Conservation (phyloP, 1,140 invertebrate species). For the Polyergus mexicanus region DNA sequence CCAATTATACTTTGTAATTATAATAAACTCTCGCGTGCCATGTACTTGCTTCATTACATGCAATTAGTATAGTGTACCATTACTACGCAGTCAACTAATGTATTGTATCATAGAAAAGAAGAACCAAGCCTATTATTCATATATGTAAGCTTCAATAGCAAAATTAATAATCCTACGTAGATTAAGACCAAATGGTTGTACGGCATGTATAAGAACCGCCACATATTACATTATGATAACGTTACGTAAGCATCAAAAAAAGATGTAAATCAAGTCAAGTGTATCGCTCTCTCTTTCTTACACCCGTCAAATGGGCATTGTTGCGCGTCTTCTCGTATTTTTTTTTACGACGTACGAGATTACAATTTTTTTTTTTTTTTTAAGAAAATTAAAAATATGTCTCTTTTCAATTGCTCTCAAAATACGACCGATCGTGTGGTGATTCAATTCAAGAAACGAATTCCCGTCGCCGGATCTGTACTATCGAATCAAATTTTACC, state of each 20-base stretch:
- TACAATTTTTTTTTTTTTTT: too few relatives aligned
- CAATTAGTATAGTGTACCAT: slow-evolving; percentile 73
- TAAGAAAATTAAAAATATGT: slow-evolving; percentile 29
- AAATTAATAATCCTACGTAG: slow-evolving; percentile 48
- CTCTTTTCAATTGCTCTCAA: slow-evolving; percentile 4
- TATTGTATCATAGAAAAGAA: slow-evolving; percentile 67
- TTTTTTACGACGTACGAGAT: neutral
- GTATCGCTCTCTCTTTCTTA: slow-evolving; percentile 30
- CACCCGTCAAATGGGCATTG: slow-evolving; percentile 67
- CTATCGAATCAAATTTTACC: slow-evolving; percentile 82
- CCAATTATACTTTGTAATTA: slow-evolving; percentile 62
- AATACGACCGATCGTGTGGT: slow-evolving; percentile 6
- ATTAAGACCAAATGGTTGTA: slow-evolving; percentile 31
- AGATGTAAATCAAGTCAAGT: slow-evolving; percentile 16
- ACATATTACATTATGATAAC: slow-evolving; percentile 32
- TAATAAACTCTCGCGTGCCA: slow-evolving; percentile 71
- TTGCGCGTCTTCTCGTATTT: slow-evolving; percentile 44
- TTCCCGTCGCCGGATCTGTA: slow-evolving; percentile 50
- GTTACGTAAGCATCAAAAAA: slow-evolving; percentile 33
- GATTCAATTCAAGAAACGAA: slow-evolving; percentile 7
- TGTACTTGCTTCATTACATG: slow-evolving; percentile 71
- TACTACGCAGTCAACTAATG: slow-evolving; percentile 74
- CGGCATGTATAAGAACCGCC: slow-evolving; percentile 52
- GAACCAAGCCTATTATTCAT: slow-evolving; percentile 63
- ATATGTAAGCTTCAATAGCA: slow-evolving; percentile 57